A percentile compares a stretch with the other conserved stretches of the same genome.
Evolutionary conservation across 1,140 invertebrate genomes (phyloP).

Genomic region (Musca domestica): DNA sequence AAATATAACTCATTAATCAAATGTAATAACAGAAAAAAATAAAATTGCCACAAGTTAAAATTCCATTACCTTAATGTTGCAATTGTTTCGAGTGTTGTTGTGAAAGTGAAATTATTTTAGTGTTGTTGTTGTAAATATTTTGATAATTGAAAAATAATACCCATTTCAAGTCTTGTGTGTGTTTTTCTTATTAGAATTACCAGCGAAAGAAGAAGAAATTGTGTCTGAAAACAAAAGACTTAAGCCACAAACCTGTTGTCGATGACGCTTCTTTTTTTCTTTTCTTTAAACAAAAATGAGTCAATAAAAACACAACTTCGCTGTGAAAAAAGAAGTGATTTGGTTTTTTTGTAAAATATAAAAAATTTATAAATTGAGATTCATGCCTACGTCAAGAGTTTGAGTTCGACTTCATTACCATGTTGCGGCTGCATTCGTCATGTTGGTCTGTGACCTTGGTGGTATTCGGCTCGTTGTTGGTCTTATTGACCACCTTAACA

Average conservation of each 20-base stretch:
- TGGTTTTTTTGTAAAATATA: too few species aligned
- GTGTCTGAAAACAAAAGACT: conserved; percentile 43
- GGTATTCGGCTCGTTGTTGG: not conserved
- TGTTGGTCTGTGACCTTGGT: not conserved
- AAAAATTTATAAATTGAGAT: too few species aligned
- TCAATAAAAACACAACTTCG: not conserved
- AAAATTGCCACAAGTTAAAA: too few species aligned
- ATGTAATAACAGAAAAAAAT: too few species aligned
- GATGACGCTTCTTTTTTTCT: too few species aligned
- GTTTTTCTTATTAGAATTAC: too few species aligned
- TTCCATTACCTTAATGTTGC: too few species aligned
- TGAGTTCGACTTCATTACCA: too few species aligned
- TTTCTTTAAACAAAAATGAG: not conserved
- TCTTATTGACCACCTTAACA: not conserved
- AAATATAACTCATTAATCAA: too few species aligned
- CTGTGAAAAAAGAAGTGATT: too few species aligned
- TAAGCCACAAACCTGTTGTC: conserved; percentile 48
- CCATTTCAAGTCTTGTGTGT: not conserved
- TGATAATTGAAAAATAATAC: not conserved
- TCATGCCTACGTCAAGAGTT: not conserved
- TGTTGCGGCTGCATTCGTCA: not conserved
- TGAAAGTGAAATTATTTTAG: conserved; percentile 7
- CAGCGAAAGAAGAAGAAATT: too few species aligned
- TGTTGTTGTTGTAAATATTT: not conserved
- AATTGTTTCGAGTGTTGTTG: not conserved